Conservation (phyloP, 2,888 invertebrate genomes). For the Nezara viridula region DNA sequence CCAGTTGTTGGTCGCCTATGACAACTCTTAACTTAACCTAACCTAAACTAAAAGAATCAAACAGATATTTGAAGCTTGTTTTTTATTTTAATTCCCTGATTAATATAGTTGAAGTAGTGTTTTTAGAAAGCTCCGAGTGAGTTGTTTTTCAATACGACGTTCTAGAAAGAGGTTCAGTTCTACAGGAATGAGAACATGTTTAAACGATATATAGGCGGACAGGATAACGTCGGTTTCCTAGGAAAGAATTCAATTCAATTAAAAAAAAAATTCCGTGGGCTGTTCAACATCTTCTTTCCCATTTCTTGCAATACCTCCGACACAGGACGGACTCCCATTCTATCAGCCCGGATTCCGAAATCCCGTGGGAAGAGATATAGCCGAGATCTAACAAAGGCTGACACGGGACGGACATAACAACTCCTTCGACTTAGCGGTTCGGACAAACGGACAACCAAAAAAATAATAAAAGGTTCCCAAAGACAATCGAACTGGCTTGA, state of each 20-base stretch:
- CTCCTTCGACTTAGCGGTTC: constrained; percentile 9
- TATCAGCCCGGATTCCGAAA: neutral
- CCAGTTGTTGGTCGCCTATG: no score
- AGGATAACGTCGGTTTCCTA: neutral
- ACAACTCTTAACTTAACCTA: no score
- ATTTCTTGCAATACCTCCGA: neutral
- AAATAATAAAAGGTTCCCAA: neutral
- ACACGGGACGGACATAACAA: neutral
- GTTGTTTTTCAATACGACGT: neutral
- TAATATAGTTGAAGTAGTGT: no score
- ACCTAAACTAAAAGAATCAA: no score
- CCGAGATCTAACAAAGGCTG: constrained; percentile 3
- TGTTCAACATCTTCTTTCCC: neutral
- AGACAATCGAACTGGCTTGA: constrained; percentile 10
- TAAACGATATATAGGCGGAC: neutral
- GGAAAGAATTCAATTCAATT: constrained; percentile 12
- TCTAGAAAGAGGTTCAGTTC: neutral
- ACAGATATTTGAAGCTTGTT: no score
- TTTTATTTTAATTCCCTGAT: no score
- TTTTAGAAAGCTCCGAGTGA: neutral
- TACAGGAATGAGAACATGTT: neutral
- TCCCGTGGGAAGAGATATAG: constrained; percentile 13
- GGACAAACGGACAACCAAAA: neutral
- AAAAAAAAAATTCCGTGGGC: neutral
- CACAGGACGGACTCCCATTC: neutral